Evolutionary conservation across 2,888 invertebrate species (phyloP).

Genomic region (Notodonta dromedarius): DNA sequence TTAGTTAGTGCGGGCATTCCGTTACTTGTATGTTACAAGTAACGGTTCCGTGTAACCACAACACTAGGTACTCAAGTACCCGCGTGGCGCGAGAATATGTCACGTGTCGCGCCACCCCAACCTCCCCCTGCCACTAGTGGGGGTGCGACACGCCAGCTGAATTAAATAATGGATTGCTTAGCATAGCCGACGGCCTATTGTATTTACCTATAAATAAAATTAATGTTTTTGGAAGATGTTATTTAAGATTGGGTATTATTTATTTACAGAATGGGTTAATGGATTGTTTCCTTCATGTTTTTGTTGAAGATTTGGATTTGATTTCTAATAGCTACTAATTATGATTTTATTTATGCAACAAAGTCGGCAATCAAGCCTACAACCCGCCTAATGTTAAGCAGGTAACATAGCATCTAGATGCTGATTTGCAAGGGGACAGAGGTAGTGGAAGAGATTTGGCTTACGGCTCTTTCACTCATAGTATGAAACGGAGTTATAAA

Average conservation of each 20-base stretch:
- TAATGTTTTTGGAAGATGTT: constrained; percentile 22
- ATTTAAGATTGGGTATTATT: not conserved
- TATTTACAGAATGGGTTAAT: too few relatives aligned
- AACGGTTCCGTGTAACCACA: constrained; percentile 55
- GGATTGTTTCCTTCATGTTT: too few relatives aligned
- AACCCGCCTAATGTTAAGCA: too few relatives aligned
- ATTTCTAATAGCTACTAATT: too few relatives aligned
- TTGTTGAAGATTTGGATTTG: too few relatives aligned
- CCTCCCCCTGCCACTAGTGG: constrained; percentile 33
- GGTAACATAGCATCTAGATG: too few relatives aligned
- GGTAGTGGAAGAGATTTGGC: too few relatives aligned
- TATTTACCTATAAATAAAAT: constrained; percentile 46
- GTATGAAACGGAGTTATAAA: too few relatives aligned
- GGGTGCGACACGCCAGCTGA: constrained; percentile 53
- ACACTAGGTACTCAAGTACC: constrained; percentile 64
- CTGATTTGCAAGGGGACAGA: too few relatives aligned
- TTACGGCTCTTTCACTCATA: too few relatives aligned
- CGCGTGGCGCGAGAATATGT: constrained; percentile 74
- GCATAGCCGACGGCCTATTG: constrained; percentile 54
- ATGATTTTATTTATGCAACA: too few relatives aligned
- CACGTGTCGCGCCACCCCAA: constrained; percentile 62
- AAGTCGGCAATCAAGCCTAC: too few relatives aligned
- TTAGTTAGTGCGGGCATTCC: constrained; percentile 57
- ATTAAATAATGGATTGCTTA: constrained; percentile 70
- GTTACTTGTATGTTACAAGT: constrained; percentile 65